Base-by-base conservation (phyloP, 2,797 vertebrate species). In the Emys orbicularis region DNA sequence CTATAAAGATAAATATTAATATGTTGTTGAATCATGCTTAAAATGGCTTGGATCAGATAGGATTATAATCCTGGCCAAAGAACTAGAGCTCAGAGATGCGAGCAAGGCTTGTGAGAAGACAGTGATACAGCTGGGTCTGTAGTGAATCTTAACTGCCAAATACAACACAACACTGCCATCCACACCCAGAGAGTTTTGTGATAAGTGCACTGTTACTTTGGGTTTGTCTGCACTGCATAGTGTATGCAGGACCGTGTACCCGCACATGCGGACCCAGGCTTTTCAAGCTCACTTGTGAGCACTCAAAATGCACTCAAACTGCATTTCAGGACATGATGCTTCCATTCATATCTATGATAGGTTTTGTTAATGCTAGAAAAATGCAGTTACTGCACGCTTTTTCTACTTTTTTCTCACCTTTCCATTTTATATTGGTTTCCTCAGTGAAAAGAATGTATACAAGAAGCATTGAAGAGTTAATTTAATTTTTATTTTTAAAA, bases 401-500 rank as follows among this genome's bases (percentile, higher is more conserved):
- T 80, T 87, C 37, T 21, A 49, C 54, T 94, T 84, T 61, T 19
- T 68, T 12, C 49, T 87, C 29, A 83, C 54, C 37, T 94, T 95
- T 88, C 72, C 61, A 93, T 83, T 89, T 94, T 76, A 84, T 50
- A 12, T 23, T 87, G 0, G 89, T 89, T 95, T 93, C 27, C 31
- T 61, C 47, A 61, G 76, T 85, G 47, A 52, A 57, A 94, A 56
- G 15, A 61, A 44, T 8, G 10, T 61, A 5, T 86, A 50, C 65
- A 86, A 91, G 81, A 94, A 91, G 90, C 90, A 81, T 49, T 4
- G 87, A 80, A 49, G 7, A 23, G 83, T 74, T 41, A 6, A 4
- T 41, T 44, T 77, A 76, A 54, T 92, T 59, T 90, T 96, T 83
- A 93, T 72, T 9, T 79, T 92, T 92, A 50, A 61, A 83, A 92